phyloP scores from a whole-genome alignment of 2,888 invertebrate species.

The Ormyrus rosae region DNA sequence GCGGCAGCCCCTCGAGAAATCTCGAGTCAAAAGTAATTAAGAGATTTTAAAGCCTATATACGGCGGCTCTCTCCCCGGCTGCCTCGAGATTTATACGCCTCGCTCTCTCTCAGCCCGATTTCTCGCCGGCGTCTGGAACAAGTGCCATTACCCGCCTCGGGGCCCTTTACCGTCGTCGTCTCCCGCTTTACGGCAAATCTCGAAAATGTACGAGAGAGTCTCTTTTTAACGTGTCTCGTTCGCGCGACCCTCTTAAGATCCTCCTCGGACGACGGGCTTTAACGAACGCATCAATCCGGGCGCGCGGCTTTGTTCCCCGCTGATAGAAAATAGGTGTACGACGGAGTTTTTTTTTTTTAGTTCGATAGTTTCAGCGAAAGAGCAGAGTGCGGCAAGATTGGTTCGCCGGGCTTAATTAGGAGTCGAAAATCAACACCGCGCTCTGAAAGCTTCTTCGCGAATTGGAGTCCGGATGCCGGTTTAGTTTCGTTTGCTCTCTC shows the following conservation, averaged over 20 bases:
- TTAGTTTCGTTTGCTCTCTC: no score
- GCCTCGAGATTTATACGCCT: no score
- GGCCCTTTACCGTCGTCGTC: slow-evolving; percentile 2
- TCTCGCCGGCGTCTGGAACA: neutral
- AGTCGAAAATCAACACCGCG: neutral
- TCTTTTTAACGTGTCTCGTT: neutral
- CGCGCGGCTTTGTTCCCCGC: no score
- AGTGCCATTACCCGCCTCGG: slow-evolving; percentile 9
- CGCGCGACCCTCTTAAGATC: neutral
- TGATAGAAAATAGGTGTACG: no score
- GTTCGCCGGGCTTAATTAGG: slow-evolving; percentile 12
- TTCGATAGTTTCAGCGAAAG: slow-evolving; percentile 13
- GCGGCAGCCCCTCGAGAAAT: no score
- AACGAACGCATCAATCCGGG: neutral
- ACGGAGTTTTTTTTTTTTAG: neutral
- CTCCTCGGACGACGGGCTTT: neutral
- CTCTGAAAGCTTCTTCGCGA: no score
- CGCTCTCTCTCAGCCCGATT: neutral
- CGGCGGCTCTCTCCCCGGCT: no score
- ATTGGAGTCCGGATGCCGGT: no score
- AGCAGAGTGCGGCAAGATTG: neutral
- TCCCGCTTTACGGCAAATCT: slow-evolving; percentile 10
- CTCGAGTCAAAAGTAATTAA: no score
- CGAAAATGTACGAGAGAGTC: neutral
- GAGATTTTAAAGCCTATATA: no score